These are phyloP conservation scores for Etia nguti DNA, from an alignment of 2,113 vertebrate genomes.

Conservation along the genomic window DNA sequence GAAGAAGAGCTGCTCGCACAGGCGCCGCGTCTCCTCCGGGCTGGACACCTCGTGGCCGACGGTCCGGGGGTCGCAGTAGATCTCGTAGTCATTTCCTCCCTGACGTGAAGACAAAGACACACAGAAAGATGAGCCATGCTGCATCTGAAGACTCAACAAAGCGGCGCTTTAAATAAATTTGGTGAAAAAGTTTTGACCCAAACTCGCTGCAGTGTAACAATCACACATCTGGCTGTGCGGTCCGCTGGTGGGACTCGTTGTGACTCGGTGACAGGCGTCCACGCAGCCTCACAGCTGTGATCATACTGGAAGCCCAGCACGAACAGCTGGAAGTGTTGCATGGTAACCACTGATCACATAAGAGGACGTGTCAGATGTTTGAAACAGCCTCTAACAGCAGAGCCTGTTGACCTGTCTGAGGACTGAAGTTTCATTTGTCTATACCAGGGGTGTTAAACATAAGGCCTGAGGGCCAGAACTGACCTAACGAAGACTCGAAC, in stretches of 20 bases:
- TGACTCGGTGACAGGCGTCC: too few relatives aligned
- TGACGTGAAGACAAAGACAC: neutral
- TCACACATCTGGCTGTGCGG: neutral
- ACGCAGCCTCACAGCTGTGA: too few relatives aligned
- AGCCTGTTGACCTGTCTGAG: neutral
- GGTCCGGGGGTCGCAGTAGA: slow-evolving; percentile 59
- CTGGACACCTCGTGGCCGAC: slow-evolving; percentile 56
- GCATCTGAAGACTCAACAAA: neutral
- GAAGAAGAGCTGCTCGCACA: slow-evolving; percentile 58
- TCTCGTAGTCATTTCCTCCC: slow-evolving; percentile 71
- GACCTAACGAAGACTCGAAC: rapidly evolving
- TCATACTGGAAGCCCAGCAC: too few relatives aligned
- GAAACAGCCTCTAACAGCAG: neutral
- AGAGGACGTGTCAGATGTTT: neutral
- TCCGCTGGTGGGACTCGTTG: too few relatives aligned
- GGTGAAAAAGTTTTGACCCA: neutral
- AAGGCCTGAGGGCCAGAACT: neutral
- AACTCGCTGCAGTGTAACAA: neutral
- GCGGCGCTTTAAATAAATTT: neutral
- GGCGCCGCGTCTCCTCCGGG: slow-evolving; percentile 30
- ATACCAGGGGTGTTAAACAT: neutral
- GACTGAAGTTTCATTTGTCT: rapidly evolving
- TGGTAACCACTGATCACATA: neutral
- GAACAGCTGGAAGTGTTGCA: neutral
- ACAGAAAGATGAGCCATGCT: neutral